Base-by-base conservation (phyloP, 1,140 invertebrate genomes). In the Subanguina moxae region DNA sequence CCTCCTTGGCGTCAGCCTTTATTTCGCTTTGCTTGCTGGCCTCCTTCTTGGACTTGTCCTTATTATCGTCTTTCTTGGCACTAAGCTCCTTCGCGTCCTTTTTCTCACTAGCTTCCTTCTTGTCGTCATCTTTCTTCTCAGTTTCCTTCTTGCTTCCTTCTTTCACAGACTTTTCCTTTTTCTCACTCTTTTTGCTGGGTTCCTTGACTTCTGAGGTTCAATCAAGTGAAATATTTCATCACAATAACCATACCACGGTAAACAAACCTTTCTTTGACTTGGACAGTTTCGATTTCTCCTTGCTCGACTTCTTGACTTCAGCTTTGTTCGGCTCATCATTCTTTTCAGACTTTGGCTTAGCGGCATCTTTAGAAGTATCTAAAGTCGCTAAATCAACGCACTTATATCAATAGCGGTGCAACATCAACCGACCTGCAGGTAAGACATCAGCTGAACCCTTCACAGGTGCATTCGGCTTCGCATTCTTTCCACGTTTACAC, bases 71-170 rank as follows among this genome's bases (percentile, higher is more conserved):
- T 11, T 38, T 38, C 32, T 38, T 38, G 32, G 17, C 46, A 11
- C 52, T 68, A 1, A 45, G 52, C 32, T 73, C 63, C 71, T 73
- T 73, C 62, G 69, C 70, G 11, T 73, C 46, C 13, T 67, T 57
- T 28, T 58, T 30, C 70, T 58, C 19, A 7, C 48, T 45, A n/a
- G n/a, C 32, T 5, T 38, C 68, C 25, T 65, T 23, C 27, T n/a
- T 52, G 8, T 71, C 63, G 3, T 27, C 59, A 13, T 70, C 57
- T 42, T 59, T 23, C 57, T 64, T 71, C 32, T 61, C 58, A 28
- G n/a, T 57, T n/a, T 71, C 69, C 13, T 69, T 57, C 38, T 70
- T 43, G 19, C 21, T 67, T 17, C 65, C 72, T 30, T 63, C 65
- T 19, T 70, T 58, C 65, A 70, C 58, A 21, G 66, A 65, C 70